A percentile compares a stretch with the other conserved stretches of the same genome.
phyloP scores from a whole-genome alignment of 2,797 vertebrate species.

The Melanotaenia trifasciata region DNA sequence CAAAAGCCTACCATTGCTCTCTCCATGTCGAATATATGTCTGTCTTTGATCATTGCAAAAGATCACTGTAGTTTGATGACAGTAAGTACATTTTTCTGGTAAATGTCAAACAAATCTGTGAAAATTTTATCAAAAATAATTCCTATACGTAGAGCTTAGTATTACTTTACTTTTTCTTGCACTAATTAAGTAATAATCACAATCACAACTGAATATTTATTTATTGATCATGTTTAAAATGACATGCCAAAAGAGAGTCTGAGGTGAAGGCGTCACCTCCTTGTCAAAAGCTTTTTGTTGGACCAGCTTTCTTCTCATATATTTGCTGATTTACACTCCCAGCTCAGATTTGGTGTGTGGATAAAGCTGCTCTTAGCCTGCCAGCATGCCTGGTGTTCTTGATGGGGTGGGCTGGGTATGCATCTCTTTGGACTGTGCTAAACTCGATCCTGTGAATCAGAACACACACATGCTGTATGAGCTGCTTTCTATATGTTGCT shows the following conservation, averaged over 20 bases:
- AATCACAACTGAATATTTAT: background rate
- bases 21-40: background rate
- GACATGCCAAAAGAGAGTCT: background rate
- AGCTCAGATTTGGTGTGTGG: constrained; percentile 17
- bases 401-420: constrained; percentile 75
- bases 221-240: background rate
- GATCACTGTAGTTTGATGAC: no score
- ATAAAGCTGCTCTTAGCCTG: constrained; percentile 13
- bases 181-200: background rate
- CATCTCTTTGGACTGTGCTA: constrained; percentile 76
- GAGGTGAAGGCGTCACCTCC: background rate
- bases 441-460: constrained; percentile 76
- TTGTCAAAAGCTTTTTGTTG: background rate
- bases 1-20: background rate
- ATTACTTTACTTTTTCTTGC: background rate
- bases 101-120: background rate
- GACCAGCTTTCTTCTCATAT: background rate
- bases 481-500: background rate
- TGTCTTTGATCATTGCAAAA: background rate
- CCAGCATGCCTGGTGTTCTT: constrained; percentile 7
- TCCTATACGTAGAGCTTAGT: background rate
- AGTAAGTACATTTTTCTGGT: background rate
- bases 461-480: constrained; percentile 17
- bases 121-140: background rate
- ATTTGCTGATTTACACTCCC: background rate